phyloP scores from a whole-genome alignment of 1,140 invertebrate genomes.

The Drosophila paulistorum region DNA sequence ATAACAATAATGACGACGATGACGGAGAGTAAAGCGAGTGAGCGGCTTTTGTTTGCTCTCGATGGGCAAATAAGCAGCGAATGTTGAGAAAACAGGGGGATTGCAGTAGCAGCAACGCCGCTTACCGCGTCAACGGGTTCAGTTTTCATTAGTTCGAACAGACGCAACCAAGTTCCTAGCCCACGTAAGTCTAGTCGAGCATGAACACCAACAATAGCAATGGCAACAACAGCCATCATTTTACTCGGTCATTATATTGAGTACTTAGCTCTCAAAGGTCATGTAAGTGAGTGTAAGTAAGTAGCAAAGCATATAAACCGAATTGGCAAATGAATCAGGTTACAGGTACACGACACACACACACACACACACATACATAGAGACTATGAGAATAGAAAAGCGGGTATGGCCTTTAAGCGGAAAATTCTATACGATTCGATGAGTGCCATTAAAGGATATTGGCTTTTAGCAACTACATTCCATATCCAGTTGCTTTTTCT shows the following conservation, averaged over 20 bases:
- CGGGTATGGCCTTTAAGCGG: not conserved
- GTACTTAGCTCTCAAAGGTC: conserved; percentile 12
- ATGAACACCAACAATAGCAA: not conserved
- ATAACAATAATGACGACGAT: not conserved
- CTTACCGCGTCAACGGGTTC: conserved; percentile 9
- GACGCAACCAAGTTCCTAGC: not conserved
- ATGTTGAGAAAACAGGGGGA: not conserved
- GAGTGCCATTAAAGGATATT: not conserved
- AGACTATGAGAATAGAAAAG: not conserved
- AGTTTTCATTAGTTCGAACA: conserved; percentile 13
- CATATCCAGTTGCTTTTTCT: not conserved
- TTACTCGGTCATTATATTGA: conserved; percentile 9
- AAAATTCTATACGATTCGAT: not conserved
- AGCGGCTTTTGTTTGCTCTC: conserved; percentile 9
- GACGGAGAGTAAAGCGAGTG: not conserved
- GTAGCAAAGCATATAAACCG: conserved; percentile 8
- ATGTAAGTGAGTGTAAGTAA: conserved; percentile 14
- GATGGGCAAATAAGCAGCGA: conserved; percentile 5
- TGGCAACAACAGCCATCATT: not conserved
- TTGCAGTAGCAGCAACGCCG: not conserved
- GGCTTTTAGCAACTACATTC: not conserved
- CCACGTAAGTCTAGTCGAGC: conserved; percentile 3
- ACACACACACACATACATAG: not conserved
- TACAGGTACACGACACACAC: not conserved
- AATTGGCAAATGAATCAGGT: conserved; percentile 12